phyloP scores from a whole-genome alignment of 2,888 invertebrate species.

The Tubiluchus corallicola region DNA sequence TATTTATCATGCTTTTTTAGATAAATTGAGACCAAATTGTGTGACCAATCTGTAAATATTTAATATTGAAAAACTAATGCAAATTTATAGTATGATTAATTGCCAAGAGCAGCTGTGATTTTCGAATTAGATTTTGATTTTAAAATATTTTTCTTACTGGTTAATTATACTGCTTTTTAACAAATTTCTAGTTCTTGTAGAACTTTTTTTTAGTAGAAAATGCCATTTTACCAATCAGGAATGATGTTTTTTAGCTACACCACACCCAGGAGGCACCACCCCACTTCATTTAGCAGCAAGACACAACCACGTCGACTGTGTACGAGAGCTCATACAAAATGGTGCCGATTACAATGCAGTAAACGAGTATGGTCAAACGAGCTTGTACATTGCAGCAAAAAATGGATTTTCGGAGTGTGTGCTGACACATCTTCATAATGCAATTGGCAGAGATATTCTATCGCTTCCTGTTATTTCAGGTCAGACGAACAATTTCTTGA shows the following conservation, averaged over 20 bases:
- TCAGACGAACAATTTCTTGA: too few relatives aligned
- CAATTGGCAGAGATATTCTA: constrained; percentile 25
- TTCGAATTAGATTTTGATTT: neutral
- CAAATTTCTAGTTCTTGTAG: neutral
- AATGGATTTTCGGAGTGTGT: constrained; percentile 20
- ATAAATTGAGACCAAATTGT: too few relatives aligned
- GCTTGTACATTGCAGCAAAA: constrained; percentile 24
- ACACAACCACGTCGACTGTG: constrained; percentile 22
- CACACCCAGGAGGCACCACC: constrained; percentile 25
- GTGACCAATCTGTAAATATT: too few relatives aligned
- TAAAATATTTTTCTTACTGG: neutral
- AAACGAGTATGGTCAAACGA: constrained; percentile 23
- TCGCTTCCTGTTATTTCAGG: constrained; percentile 25
- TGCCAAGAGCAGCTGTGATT: too few relatives aligned
- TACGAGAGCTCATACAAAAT: constrained; percentile 23
- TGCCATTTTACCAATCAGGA: too few relatives aligned
- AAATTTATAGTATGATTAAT: too few relatives aligned
- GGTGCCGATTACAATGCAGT: constrained; percentile 28
- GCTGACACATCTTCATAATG: constrained; percentile 23
- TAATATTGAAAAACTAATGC: too few relatives aligned
- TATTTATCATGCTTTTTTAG: too few relatives aligned
- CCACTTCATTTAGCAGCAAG: constrained; percentile 24
- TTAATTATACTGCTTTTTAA: neutral
- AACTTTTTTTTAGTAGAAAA: too few relatives aligned
- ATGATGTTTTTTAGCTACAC: constrained; percentile 19